Evolutionary conservation across 2,113 vertebrate species (phyloP).

Genomic region (Sylvietta virens): DNA sequence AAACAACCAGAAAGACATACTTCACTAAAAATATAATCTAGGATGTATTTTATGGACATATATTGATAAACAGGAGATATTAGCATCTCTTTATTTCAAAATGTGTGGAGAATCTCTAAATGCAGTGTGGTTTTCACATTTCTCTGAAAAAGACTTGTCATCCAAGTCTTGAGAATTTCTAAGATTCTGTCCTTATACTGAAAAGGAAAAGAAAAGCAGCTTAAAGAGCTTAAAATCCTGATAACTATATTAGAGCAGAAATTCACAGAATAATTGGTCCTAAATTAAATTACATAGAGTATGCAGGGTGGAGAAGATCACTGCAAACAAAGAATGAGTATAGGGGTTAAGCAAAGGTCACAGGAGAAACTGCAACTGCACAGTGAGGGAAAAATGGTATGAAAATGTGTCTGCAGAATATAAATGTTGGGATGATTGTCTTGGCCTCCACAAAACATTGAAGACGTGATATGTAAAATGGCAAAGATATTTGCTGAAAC

Average conservation of each 20-base stretch:
- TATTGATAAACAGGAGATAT: background rate
- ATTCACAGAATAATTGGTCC: background rate
- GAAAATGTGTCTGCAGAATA: background rate
- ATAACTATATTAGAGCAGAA: background rate
- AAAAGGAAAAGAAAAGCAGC: background rate
- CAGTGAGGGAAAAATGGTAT: background rate
- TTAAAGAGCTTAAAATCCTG: background rate
- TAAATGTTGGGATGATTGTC: background rate
- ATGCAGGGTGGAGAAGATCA: background rate
- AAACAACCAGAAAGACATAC: background rate
- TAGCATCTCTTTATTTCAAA: background rate
- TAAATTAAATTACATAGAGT: constrained; percentile 36
- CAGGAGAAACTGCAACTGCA: background rate
- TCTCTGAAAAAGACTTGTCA: background rate
- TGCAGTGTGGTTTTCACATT: background rate
- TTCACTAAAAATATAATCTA: background rate
- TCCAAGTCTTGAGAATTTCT: background rate
- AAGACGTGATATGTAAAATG: background rate
- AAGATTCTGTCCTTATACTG: background rate
- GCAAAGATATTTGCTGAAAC: background rate
- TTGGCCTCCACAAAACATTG: background rate
- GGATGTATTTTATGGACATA: background rate
- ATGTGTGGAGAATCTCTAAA: background rate
- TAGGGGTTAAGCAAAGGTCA: background rate
- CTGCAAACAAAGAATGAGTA: background rate